phyloP scores from a whole-genome alignment of 2,113 vertebrate species.

The Penelope pileata region DNA sequence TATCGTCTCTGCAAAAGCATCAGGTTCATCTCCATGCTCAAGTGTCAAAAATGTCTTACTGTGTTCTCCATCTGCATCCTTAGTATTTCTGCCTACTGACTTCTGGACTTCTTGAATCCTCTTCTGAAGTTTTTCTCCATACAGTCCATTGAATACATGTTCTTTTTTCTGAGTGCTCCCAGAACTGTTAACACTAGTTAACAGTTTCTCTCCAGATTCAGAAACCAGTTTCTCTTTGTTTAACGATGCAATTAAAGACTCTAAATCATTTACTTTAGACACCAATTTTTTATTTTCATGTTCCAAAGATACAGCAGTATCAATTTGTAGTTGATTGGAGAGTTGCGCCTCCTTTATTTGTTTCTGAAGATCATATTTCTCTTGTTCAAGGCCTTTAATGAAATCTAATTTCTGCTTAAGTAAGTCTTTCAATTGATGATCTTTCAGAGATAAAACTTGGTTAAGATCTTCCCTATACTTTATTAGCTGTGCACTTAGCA shows the following conservation, averaged over 20 bases:
- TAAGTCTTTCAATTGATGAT: slow-evolving; percentile 87
- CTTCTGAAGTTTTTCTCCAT: slow-evolving; percentile 43
- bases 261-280: slow-evolving; percentile 71
- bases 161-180: slow-evolving; percentile 48
- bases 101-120: slow-evolving; percentile 60
- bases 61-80: slow-evolving; percentile 62
- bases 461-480: slow-evolving; percentile 89
- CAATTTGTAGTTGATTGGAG: slow-evolving; percentile 66
- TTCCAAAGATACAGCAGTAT: slow-evolving; percentile 52
- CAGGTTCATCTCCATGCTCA: slow-evolving; percentile 40
- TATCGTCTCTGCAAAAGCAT: slow-evolving; percentile 64
- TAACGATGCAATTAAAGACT: slow-evolving; percentile 68
- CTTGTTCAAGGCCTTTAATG: slow-evolving; percentile 83
- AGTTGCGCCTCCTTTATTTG: slow-evolving; percentile 69
- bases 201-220: slow-evolving; percentile 61
- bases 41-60: slow-evolving; percentile 20
- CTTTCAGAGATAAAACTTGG: slow-evolving; percentile 88
- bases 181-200: no score
- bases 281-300: slow-evolving; percentile 73
- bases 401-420: slow-evolving; percentile 85
- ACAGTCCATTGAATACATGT: neutral
- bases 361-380: slow-evolving; percentile 76
- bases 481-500: slow-evolving; percentile 87
- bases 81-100: slow-evolving; percentile 41
- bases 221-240: slow-evolving; percentile 70